Base-by-base conservation (phyloP, 2,888 invertebrate species). In the Micoletzkya japonica region DNA sequence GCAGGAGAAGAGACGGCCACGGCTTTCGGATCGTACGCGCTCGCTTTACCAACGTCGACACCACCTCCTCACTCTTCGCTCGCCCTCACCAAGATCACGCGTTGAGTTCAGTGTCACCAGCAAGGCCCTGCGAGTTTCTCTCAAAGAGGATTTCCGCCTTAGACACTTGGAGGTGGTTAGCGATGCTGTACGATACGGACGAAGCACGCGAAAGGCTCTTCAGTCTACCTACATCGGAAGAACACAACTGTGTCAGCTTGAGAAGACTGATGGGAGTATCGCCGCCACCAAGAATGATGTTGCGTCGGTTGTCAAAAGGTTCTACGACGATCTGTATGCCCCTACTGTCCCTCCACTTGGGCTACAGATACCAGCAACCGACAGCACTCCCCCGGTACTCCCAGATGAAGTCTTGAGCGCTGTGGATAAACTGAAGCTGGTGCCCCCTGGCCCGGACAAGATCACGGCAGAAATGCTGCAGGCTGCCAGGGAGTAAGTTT, bases 361-460 rank as follows among this genome's bases (percentile, higher is more conserved):
- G 30, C 14, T 4, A 44, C 2, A 4, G 6, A 32, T 14, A 10
- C 4, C 4, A 26, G 10, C 39, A 82, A 57, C 89, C 85, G 26
- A n/a, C 20, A 1, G 6, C 2, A 36, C 36, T 20, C 68, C 30
- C 20, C 57, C 30, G 10, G 28, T 68, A n/a, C 68, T 57, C 4
- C n/a, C 57, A 20, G 30, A 20, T 24, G 68, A 39, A 39, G 57
- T 39, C 2, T n/a, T 10, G 20, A 17, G 2, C 1, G 57, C 68
- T 30, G 30, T 56, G 28, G 1, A 1, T 20, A 28, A 52, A 26
- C 3, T 63, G 39, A 58, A 54, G 36, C 20, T 4, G 7, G 50
- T 36, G 30, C 4, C 34, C 7, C 67, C 67, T 28, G 67, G 67
- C 4, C 34, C 2, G 3, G 67, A 67, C 37, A 56, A 3, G n/a